phyloP scores from a whole-genome alignment of 2,888 invertebrate genomes.

The Acholoe squamosa region DNA sequence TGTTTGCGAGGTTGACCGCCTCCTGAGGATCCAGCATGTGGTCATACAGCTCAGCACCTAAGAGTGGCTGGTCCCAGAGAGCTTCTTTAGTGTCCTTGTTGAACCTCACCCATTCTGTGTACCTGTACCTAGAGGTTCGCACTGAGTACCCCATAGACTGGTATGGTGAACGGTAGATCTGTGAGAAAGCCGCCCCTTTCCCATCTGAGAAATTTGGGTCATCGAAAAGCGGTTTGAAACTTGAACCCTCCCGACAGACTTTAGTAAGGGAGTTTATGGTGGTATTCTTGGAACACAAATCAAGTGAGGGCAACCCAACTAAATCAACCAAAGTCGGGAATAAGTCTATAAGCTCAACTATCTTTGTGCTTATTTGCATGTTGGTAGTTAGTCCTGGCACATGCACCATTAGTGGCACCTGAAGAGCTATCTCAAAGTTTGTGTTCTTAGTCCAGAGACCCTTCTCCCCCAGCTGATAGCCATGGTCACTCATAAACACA shows the following conservation, averaged over 20 bases:
- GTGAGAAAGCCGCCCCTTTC: constrained; percentile 62
- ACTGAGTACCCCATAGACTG: constrained; percentile 64
- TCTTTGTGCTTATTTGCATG: constrained; percentile 66
- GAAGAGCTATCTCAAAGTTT: constrained; percentile 75
- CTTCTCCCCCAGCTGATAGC: constrained; percentile 76
- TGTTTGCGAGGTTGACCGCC: constrained; percentile 87
- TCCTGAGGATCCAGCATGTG: constrained; percentile 88
- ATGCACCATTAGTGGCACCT: constrained; percentile 74
- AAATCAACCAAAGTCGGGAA: constrained; percentile 73
- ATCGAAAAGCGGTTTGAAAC: constrained; percentile 52
- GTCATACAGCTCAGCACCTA: constrained; percentile 90
- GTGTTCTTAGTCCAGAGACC: constrained; percentile 75
- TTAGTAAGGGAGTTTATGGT: constrained; percentile 4
- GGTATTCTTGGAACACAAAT: constrained; percentile 70
- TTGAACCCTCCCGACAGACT: constrained; percentile 62
- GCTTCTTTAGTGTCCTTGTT: constrained; percentile 85
- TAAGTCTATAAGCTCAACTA: constrained; percentile 73
- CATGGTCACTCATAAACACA: constrained; percentile 74
- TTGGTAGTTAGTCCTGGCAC: constrained; percentile 73
- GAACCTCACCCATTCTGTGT: constrained; percentile 67
- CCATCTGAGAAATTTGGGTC: constrained; percentile 20
- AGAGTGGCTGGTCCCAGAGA: constrained; percentile 90
- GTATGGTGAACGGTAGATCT: constrained; percentile 39
- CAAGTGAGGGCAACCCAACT: constrained; percentile 67
- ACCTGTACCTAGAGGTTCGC: constrained; percentile 64